Conservation (phyloP, 2,797 vertebrate genomes). For the Dendrocincla fuliginosa region DNA sequence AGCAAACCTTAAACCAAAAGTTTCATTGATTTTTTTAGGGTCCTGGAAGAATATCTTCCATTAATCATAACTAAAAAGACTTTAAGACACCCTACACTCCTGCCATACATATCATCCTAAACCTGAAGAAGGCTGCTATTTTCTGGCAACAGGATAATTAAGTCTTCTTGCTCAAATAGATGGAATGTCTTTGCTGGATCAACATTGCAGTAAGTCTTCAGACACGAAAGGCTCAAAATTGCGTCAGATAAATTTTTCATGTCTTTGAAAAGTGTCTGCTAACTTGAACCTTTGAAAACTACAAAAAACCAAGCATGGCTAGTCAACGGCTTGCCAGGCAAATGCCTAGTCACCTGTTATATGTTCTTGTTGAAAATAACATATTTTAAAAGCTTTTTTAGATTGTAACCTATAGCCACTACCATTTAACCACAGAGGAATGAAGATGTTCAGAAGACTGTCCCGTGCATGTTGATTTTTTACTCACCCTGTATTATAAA, state of each 20-base stretch:
- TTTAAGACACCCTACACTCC: background rate
- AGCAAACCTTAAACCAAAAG: background rate
- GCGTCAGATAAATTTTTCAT: background rate
- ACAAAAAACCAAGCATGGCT: background rate
- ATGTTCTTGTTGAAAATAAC: background rate
- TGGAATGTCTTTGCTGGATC: background rate
- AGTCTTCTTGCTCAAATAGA: slow-evolving; percentile 12
- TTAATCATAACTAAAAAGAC: slow-evolving; percentile 37
- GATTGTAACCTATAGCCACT: background rate
- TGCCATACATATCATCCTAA: background rate
- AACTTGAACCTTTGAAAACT: background rate
- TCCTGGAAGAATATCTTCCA: slow-evolving; percentile 5
- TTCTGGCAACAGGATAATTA: background rate
- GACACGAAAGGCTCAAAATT: slow-evolving; percentile 7
- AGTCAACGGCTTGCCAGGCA: background rate
- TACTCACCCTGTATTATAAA: background rate
- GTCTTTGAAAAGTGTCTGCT: background rate
- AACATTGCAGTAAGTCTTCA: background rate
- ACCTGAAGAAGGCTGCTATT: background rate
- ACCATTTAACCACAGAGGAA: background rate
- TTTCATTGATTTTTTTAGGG: slow-evolving; percentile 10
- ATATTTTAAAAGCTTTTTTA: background rate
- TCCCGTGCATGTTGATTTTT: background rate
- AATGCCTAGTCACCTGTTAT: background rate
- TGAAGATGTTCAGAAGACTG: background rate